Evolutionary conservation across 1,140 invertebrate species (phyloP), one percentile per base, ranked within the genome.

Genomic region (Dendrolimus kikuchii): DNA sequence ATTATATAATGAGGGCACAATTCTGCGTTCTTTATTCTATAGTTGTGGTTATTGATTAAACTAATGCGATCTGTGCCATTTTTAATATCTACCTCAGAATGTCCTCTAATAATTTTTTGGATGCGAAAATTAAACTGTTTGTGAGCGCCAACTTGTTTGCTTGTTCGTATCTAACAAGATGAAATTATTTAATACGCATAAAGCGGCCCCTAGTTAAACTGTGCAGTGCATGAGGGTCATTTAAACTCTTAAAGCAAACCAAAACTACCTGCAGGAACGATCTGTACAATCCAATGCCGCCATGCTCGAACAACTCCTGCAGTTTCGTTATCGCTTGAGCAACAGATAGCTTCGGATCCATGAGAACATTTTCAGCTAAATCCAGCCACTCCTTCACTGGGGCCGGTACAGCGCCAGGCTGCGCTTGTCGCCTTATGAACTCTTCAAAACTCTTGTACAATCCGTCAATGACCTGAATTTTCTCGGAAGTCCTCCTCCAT

Each of bases 341-440:
- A 9, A 92, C 86, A 0, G 89, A 89, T 6, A 76, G 74, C 46
- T 86, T 89, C 0, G 88, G 74, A 62, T 92, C 90, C 43, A 87
- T 81, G 9, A 94, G 71, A 10, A 93, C 82, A 0, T 88, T 87
- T 42, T 92, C 88, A 0, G 91, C 89, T 45, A 94, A 75, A 74
- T 92, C 90, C 7, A 88, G 59, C 86, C 92, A 91, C n/a, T 89
- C 89, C 47, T 81, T 86, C 44, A 74, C 74, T 5, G 82, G 88
- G 9, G 84, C 88, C 9, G 74, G 89, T 23, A 85, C 81, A 9
- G 73, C 60, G 3, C 81, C 85, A 6, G 84, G 77, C 38, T 47
- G 72, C 44, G 79, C 89, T 68, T 88, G 88, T 57, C 86, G 84
- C 61, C 76, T 84, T 64, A 90, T 85, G 62, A 91, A 90, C 49